Conservation (phyloP, 2,113 vertebrate species). For the Urocynchramus pylzowi region DNA sequence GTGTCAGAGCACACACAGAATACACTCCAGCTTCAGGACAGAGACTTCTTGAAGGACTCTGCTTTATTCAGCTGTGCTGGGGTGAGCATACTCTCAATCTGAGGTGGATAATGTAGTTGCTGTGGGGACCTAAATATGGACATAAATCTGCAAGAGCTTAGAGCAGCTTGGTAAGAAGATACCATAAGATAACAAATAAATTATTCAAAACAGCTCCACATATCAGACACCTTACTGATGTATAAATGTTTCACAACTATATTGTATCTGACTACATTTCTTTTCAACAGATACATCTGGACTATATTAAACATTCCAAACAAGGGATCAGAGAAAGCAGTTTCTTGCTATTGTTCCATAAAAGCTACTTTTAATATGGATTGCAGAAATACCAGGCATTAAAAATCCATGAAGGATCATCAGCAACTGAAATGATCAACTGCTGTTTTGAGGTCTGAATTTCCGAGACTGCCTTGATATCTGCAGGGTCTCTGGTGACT, state of each 20-base stretch:
- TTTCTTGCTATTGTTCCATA: slow-evolving; percentile 2
- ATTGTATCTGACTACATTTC: background rate
- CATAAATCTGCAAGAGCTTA: background rate
- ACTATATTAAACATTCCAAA: slow-evolving; percentile 36
- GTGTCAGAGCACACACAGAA: background rate
- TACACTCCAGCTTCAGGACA: background rate
- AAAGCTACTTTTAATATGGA: slow-evolving; percentile 8
- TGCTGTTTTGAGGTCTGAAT: background rate
- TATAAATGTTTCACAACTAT: background rate
- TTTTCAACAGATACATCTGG: slow-evolving; percentile 34
- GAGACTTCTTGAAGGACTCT: background rate
- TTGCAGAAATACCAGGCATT: slow-evolving; percentile 18
- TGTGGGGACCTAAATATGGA: background rate
- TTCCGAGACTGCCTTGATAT: background rate
- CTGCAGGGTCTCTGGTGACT: background rate
- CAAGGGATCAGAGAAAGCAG: slow-evolving; percentile 19
- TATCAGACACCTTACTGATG: background rate
- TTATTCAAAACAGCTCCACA: background rate
- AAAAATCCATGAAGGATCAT: background rate
- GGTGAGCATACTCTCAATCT: background rate
- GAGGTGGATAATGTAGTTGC: background rate
- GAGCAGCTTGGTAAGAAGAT: background rate
- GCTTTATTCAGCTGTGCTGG: background rate
- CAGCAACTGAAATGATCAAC: background rate
- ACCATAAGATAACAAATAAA: background rate